Evolutionary conservation across 2,888 invertebrate genomes (phyloP).

Genomic region (Cephonodes hylas): DNA sequence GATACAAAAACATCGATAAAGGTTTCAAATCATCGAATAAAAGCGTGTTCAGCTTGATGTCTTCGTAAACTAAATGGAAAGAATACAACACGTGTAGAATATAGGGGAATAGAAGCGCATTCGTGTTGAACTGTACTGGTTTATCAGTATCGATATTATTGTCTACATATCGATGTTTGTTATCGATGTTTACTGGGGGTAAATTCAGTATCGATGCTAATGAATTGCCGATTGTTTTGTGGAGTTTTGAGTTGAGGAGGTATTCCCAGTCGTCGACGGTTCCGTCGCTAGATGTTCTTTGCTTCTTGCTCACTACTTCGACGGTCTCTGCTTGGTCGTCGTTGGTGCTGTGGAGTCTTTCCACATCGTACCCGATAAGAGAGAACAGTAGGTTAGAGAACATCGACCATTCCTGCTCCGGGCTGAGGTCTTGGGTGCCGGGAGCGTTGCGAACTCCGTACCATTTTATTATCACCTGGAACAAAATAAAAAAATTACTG

Average conservation of each 20-base stretch:
- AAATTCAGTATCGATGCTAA: slow-evolving; percentile 69
- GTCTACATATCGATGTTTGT: slow-evolving; percentile 28
- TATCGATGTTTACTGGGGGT: slow-evolving; percentile 31
- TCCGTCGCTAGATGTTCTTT: slow-evolving; percentile 88
- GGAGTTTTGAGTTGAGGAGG: slow-evolving; percentile 81
- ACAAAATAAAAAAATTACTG: no score
- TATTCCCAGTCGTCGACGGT: slow-evolving; percentile 92
- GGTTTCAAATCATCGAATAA: slow-evolving; percentile 84
- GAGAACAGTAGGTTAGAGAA: slow-evolving; percentile 83
- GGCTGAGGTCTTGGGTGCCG: slow-evolving; percentile 88
- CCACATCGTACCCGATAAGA: slow-evolving; percentile 87
- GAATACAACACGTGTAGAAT: slow-evolving; percentile 88
- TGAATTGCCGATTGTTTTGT: slow-evolving; percentile 70
- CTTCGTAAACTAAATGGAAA: slow-evolving; percentile 95
- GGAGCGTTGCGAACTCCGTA: slow-evolving; percentile 94
- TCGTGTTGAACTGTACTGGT: slow-evolving; percentile 79
- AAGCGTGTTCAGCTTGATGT: slow-evolving; percentile 90
- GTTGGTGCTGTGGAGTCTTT: slow-evolving; percentile 74
- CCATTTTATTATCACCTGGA: slow-evolving; percentile 88
- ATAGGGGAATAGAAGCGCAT: slow-evolving; percentile 86
- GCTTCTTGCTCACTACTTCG: slow-evolving; percentile 86
- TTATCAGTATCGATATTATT: slow-evolving; percentile 44
- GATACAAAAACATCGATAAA: slow-evolving; percentile 86
- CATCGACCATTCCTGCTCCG: slow-evolving; percentile 89
- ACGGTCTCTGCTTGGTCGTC: slow-evolving; percentile 56